These are phyloP conservation scores for Lucilia sericata DNA, from an alignment of 1,140 invertebrate genomes.

Conservation along the genomic window DNA sequence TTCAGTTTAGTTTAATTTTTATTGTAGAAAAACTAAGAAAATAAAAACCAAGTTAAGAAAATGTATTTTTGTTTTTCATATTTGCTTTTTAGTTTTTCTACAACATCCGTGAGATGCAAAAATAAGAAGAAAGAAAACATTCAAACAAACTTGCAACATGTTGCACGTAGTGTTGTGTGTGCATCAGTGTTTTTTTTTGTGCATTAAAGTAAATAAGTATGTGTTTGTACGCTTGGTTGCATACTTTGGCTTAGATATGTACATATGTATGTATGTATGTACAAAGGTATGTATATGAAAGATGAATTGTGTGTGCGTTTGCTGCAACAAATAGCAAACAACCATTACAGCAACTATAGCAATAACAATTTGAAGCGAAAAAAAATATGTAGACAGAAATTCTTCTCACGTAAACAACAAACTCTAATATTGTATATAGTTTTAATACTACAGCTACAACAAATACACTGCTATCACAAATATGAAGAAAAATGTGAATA, in stretches of 20 bases:
- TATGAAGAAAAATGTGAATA: too few species aligned
- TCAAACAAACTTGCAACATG: conserved; percentile 6
- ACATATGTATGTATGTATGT: too few species aligned
- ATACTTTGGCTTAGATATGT: not conserved
- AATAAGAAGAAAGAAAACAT: not conserved
- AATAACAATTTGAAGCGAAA: not conserved
- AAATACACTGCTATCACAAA: not conserved
- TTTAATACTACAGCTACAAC: not conserved
- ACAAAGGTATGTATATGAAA: not conserved
- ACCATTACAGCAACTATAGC: not conserved
- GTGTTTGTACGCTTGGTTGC: conserved; percentile 1
- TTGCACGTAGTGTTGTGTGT: conserved; percentile 20
- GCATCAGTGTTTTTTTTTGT: not conserved
- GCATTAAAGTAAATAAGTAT: not conserved
- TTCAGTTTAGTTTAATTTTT: not conserved
- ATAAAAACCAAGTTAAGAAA: not conserved
- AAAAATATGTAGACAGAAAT: not conserved
- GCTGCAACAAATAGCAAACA: not conserved
- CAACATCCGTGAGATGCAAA: not conserved
- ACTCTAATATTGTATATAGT: conserved; percentile 10
- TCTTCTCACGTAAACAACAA: conserved; percentile 29
- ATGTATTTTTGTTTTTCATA: not conserved
- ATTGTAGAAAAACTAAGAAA: too few species aligned
- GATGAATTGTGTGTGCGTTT: not conserved
- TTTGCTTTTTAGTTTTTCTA: not conserved